A percentile compares a stretch with the other conserved stretches of the same genome.
Conservation (phyloP, 2,113 vertebrate genomes). For the Channa maculata region DNA sequence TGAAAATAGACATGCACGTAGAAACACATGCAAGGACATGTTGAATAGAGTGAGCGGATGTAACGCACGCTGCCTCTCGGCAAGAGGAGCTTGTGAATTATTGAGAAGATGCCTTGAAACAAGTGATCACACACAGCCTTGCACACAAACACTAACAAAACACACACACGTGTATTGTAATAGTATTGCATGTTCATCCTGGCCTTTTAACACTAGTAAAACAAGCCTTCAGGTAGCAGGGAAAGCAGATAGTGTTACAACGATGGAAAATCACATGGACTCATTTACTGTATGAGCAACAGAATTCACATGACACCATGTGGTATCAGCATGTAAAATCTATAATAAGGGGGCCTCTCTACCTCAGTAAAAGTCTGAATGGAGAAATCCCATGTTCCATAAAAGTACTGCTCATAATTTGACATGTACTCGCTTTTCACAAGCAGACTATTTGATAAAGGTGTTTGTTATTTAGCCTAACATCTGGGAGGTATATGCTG, state of each 20-base stretch:
- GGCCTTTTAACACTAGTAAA: slow-evolving; percentile 40
- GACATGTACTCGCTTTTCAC: background rate
- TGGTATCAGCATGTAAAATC: slow-evolving; percentile 12
- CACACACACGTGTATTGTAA: background rate
- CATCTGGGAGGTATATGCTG: too few species aligned
- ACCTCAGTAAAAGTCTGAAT: background rate
- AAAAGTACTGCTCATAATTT: slow-evolving; percentile 1
- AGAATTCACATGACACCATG: background rate
- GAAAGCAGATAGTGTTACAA: background rate
- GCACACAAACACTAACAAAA: background rate
- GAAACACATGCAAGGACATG: slow-evolving; percentile 6
- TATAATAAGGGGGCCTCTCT: background rate
- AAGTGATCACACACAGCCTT: slow-evolving; percentile 46
- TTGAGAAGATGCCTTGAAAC: slow-evolving; percentile 59
- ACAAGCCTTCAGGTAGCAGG: slow-evolving; percentile 12
- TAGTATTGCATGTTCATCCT: slow-evolving; percentile 19
- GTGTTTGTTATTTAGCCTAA: too few species aligned
- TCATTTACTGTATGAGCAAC: slow-evolving; percentile 11
- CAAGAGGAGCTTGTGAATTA: slow-evolving; percentile 60
- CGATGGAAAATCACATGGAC: slow-evolving; percentile 7
- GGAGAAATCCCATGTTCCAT: background rate
- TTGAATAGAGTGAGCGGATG: slow-evolving; percentile 35
- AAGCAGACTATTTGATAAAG: background rate
- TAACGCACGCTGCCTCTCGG: slow-evolving; percentile 51
- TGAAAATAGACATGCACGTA: background rate